Evolutionary conservation across 23 tunicate species (phyloP), one percentile per base, ranked within the genome.

Genomic region (Clavelina lepadiformis): DNA sequence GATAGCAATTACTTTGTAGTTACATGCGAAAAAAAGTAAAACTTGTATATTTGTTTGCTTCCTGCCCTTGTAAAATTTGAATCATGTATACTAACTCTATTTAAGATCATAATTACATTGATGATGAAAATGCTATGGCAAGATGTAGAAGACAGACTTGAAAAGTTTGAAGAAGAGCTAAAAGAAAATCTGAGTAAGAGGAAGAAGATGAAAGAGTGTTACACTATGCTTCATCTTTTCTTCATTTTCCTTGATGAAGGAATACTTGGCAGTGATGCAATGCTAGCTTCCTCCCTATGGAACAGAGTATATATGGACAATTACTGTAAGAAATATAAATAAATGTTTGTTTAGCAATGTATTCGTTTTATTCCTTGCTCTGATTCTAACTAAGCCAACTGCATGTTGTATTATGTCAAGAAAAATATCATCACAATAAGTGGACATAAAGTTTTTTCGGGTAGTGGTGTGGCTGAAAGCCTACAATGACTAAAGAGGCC

Each of bases 221-320:
- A 50, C 58, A 38, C 30, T 24, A 56, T 59, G 24, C 35, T 84
- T 47, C 47, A 53, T 29, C 35, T 53, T 7, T 62, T 72, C 35
- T 84, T 84, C 31, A 24, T 70, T 3, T 60, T 73, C 8, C 35
- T 72, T 22, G 87, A 88, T 61, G 81, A 79, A 59, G 96, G 96
- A 24, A 41, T 88, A 18, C 45, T 80, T n/a, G 33, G 72, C 24
- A 60, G 77, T 46, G 96, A 88, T 74, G 67, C 82, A 24, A 55
- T 65, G 31, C 38, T 88, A 28, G 96, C 96, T 41, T 61, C 72
- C 7, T 58, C 96, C 4, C 35, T 88, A 1, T 88, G 96, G 96
- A 57, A 56, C 7, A 51, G 51, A 18, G 27, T 88, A 21, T 84
- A 76, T 55, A 22, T 51, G 18, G 1, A 25, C 13, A 76, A 76